A percentile compares a stretch with the other conserved stretches of the same genome.
phyloP scores from a whole-genome alignment of 2,888 invertebrate genomes.

The Gymnoscelis rufifasciata region DNA sequence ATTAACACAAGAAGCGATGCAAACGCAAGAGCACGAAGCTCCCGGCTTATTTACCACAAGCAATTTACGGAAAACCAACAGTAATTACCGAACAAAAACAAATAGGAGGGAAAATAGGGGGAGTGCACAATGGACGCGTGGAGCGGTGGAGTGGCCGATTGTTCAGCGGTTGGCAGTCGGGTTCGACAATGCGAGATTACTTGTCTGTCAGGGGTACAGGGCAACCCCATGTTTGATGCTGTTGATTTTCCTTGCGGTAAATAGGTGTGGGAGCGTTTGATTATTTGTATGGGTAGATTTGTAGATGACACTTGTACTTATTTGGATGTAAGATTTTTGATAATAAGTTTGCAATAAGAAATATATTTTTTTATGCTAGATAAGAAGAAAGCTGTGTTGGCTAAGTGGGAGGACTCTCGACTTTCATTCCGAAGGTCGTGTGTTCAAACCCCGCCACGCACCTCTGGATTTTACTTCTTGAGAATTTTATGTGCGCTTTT shows the following conservation, averaged over 20 bases:
- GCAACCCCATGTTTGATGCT: slow-evolving; percentile 20
- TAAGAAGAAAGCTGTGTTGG: too few relatives aligned
- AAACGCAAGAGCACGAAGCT: slow-evolving; percentile 1
- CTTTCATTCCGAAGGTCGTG: too few relatives aligned
- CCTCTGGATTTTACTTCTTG: too few relatives aligned
- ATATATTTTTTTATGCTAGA: too few relatives aligned
- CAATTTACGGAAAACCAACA: slow-evolving; percentile 73
- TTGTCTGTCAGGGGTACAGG: slow-evolving; percentile 52
- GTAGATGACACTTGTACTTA: too few relatives aligned
- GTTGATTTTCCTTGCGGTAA: slow-evolving; percentile 1
- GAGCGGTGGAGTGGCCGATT: slow-evolving; percentile 45
- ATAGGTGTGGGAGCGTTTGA: too few relatives aligned
- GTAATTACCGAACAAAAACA: slow-evolving; percentile 76
- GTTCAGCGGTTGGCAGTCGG: slow-evolving; percentile 31
- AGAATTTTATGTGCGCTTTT: too few relatives aligned
- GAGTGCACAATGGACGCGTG: slow-evolving; percentile 62
- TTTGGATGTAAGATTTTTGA: too few relatives aligned
- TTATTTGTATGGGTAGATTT: too few relatives aligned
- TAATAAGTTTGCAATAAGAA: too few relatives aligned
- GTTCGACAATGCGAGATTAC: slow-evolving; percentile 70
- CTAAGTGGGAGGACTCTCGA: too few relatives aligned
- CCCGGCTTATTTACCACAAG: slow-evolving; percentile 55
- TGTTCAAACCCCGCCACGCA: too few relatives aligned
- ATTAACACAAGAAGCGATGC: background rate
- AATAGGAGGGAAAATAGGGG: slow-evolving; percentile 73